phyloP scores from a whole-genome alignment of 2,113 vertebrate species.

The Suncus etruscus region DNA sequence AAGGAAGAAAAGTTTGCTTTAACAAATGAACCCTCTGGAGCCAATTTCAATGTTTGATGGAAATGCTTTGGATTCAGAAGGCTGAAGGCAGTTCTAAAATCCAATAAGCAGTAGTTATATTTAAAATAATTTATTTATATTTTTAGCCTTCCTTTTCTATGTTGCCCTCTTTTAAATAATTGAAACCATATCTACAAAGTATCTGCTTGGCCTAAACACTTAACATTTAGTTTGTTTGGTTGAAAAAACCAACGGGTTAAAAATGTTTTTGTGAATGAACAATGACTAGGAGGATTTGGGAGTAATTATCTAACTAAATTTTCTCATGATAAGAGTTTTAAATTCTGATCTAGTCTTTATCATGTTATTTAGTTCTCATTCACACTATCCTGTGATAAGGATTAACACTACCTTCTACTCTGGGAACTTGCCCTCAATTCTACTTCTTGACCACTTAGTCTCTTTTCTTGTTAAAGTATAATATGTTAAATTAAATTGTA shows the following conservation, averaged over 20 bases:
- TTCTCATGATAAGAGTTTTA: not conserved
- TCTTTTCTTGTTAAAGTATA: not conserved
- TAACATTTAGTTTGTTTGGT: not conserved
- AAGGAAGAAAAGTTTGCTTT: not conserved
- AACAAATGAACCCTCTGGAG: not conserved
- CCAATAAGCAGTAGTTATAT: not conserved
- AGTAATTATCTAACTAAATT: not conserved
- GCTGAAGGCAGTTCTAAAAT: not conserved
- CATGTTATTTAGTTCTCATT: not conserved
- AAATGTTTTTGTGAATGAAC: constrained; percentile 16
- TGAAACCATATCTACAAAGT: not conserved
- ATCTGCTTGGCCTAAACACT: not conserved
- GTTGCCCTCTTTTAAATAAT: not conserved
- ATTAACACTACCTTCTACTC: not conserved
- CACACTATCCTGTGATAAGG: not conserved
- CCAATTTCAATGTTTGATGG: not conserved
- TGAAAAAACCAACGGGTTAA: not conserved
- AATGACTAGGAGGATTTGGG: not conserved
- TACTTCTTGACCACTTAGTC: not conserved
- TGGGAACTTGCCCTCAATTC: not conserved
- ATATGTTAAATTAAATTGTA: not conserved
- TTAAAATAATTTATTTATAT: not conserved
- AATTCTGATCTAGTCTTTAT: not conserved
- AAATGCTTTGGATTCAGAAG: not conserved
- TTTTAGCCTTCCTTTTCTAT: not conserved